Base-by-base conservation (phyloP, 1,140 invertebrate species). In the Heliconius hermathena region DNA sequence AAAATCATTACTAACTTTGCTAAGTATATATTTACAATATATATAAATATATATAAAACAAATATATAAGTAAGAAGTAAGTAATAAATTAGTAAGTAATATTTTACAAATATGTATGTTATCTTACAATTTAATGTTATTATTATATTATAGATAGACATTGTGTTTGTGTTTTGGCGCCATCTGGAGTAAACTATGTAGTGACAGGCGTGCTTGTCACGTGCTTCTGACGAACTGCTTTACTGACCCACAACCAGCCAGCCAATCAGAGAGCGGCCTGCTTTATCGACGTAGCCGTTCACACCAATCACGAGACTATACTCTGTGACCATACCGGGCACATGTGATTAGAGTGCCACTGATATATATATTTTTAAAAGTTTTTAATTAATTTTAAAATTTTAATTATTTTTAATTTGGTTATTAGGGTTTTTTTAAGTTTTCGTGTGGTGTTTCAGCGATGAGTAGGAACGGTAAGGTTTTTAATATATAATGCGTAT, bases 401-500 rank as follows among this genome's bases (percentile, higher is more conserved):
- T 66, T 66, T 26, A 26, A 3, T 26, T 26, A 29, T 66, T 66
- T 66, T 66, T 26, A 26, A 13, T 66, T 66, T 26, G 22, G 9
- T 5, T 57, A 20, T 57, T 57, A 22, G n/a, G n/a, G n/a, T 57
- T 57, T 9, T 66, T 66, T 26, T 66, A 5, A n/a, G 22, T 29
- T 66, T 66, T 66, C 0, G 26, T 66, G 29, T 66, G 26, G 60
- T 66, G 60, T 66, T 36, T 74, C 18, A 76, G 84, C 72, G 73
- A 91, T 93, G 91, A 89, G 80, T 83, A 84, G 87, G 60, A 84
- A 89, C 83, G 91, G 91, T 93, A 80, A 93, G 90, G 26, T 13
- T 13, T 22, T 66, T 22, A 22, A 29, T 66, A 26, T 66, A 66
- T n/a, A 66, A 11, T 66, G 11, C 60, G 26, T 66, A 29, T 29